Percentiles rank a stretch among this genome's conserved stretches.
Conservation (phyloP, 2,113 vertebrate genomes). For the Trematocara unimaculatum region DNA sequence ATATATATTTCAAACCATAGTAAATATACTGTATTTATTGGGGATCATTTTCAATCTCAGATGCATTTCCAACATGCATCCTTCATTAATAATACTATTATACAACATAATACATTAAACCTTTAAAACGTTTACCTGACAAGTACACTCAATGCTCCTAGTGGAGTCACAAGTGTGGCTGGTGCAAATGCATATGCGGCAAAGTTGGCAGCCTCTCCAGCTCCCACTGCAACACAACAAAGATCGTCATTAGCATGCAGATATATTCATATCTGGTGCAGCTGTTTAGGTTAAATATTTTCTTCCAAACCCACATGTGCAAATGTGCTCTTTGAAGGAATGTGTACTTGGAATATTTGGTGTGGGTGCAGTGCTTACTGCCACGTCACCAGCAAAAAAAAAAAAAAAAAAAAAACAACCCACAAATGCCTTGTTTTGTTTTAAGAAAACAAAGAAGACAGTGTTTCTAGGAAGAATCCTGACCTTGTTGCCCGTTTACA, state of each 20-base stretch:
- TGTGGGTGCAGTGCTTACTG: not conserved
- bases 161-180: conserved; percentile 81
- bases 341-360: not conserved
- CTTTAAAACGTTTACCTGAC: conserved; percentile 68
- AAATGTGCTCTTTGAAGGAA: conserved; percentile 37
- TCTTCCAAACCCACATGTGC: not conserved
- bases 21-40: not conserved
- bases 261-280: not conserved
- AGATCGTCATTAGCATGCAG: not conserved
- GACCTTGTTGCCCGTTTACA: not conserved
- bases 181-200: conserved; percentile 83
- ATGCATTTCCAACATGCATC: not conserved
- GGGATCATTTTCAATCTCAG: not conserved
- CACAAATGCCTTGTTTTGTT: conserved; percentile 14
- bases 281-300: not conserved
- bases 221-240: conserved; percentile 72
- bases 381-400: not conserved
- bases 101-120: not conserved
- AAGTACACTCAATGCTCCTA: conserved; percentile 82
- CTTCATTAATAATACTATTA: not conserved
- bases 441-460: conserved; percentile 35
- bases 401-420: conserved; percentile 30
- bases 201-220: conserved; percentile 82
- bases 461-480: conserved; percentile 2
- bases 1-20: not conserved